A percentile compares a stretch with the other conserved stretches of the same genome.
phyloP scores from a whole-genome alignment of 2,113 vertebrate species.

The Ranitomeya imitator region DNA sequence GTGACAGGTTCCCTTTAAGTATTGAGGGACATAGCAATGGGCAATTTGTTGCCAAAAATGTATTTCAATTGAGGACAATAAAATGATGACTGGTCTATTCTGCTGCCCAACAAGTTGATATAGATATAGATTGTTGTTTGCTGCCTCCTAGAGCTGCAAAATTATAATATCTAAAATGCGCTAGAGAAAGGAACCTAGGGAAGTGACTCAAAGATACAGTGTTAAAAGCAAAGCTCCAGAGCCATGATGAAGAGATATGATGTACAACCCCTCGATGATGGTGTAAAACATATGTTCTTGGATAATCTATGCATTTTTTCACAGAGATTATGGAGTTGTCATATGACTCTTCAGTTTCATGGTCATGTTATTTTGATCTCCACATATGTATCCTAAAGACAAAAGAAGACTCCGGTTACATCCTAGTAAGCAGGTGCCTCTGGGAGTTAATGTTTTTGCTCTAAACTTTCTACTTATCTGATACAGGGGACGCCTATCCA shows the following conservation, averaged over 20 bases:
- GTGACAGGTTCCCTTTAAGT: too few species aligned
- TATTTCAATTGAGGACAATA: background rate
- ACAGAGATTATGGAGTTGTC: background rate
- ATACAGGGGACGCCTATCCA: constrained; percentile 87
- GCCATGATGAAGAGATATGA: background rate
- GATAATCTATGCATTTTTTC: background rate
- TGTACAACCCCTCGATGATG: background rate
- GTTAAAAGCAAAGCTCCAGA: background rate
- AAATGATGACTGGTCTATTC: background rate
- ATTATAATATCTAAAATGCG: background rate
- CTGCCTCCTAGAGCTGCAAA: background rate
- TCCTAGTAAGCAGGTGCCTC: background rate
- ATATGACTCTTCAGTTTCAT: background rate
- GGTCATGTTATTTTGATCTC: background rate
- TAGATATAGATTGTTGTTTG: background rate
- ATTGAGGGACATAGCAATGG: background rate
- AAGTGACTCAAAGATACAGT: background rate
- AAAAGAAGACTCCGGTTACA: background rate
- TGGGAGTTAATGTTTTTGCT: background rate
- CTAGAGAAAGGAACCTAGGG: background rate
- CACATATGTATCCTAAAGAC: background rate
- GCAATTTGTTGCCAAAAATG: background rate
- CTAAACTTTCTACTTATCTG: background rate
- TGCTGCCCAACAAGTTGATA: background rate
- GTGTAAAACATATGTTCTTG: background rate